Evolutionary conservation across 2,888 invertebrate species (phyloP).

Genomic region (Argyresthia albistria): DNA sequence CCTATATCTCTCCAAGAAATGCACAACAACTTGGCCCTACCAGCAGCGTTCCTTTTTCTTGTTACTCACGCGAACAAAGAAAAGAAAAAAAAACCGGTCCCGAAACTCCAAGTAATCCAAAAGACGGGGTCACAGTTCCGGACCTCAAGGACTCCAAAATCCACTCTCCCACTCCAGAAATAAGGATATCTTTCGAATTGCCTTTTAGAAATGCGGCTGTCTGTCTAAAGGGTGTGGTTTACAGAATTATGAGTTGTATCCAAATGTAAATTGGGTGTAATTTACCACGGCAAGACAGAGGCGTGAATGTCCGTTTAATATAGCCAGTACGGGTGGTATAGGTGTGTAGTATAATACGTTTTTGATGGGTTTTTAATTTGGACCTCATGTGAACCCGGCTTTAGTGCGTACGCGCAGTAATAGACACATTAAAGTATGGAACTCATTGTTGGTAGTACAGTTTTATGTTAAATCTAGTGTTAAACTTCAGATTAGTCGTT

Average conservation of each 20-base stretch:
- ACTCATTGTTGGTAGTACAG: slow-evolving; percentile 12
- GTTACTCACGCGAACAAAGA: background rate
- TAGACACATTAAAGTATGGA: slow-evolving; percentile 42
- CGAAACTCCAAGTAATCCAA: background rate
- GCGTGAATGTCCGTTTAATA: slow-evolving; percentile 2
- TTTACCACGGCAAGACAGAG: background rate
- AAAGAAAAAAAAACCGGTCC: background rate
- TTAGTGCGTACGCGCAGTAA: slow-evolving; percentile 43
- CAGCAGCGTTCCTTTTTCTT: background rate
- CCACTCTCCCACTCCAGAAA: too few relatives aligned
- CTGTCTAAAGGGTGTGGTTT: too few relatives aligned
- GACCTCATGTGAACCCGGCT: slow-evolving; percentile 48
- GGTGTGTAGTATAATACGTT: slow-evolving; percentile 55
- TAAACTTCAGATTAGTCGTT: too few relatives aligned
- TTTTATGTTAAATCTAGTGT: too few relatives aligned
- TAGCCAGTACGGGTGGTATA: slow-evolving; percentile 33
- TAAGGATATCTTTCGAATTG: too few relatives aligned
- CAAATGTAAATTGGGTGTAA: background rate
- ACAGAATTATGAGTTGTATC: too few relatives aligned
- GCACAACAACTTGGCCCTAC: background rate
- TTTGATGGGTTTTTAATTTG: slow-evolving; percentile 66
- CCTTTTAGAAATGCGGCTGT: too few relatives aligned
- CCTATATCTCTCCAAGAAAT: background rate
- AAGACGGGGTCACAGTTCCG: background rate
- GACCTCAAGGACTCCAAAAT: background rate